Conservation (phyloP, 1,140 invertebrate species). For the Hypsibius dujardini region DNA sequence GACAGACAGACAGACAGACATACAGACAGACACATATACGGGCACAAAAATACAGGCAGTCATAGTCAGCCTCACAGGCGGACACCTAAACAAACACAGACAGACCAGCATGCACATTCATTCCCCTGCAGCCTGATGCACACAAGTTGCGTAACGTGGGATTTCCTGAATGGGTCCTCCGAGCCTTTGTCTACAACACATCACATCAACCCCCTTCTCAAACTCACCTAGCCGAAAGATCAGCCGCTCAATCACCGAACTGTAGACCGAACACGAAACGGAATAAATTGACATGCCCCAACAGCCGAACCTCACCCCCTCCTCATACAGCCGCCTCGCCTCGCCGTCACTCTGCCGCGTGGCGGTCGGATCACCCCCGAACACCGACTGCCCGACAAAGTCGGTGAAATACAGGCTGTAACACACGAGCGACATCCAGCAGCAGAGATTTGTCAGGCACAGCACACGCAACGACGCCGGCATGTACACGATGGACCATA, state of each 20-base stretch:
- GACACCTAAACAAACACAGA: too few relatives aligned
- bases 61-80: too few relatives aligned
- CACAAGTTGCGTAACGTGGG: too few relatives aligned
- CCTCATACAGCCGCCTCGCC: constrained; percentile 52
- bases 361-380: constrained; percentile 65
- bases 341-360: background rate
- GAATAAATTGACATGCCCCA: constrained; percentile 95
- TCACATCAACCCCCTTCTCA: background rate
- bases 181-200: too few relatives aligned
- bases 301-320: constrained; percentile 78
- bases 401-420: constrained; percentile 93
- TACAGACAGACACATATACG: too few relatives aligned
- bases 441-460: constrained; percentile 82
- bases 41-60: too few relatives aligned
- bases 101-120: too few relatives aligned
- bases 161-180: too few relatives aligned
- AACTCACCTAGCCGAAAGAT: constrained; percentile 58
- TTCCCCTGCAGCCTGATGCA: too few relatives aligned
- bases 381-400: constrained; percentile 89
- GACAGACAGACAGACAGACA: too few relatives aligned
- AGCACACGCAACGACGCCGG: constrained; percentile 63
- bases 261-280: constrained; percentile 77
- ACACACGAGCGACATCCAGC: constrained; percentile 92
- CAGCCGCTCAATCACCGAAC: constrained; percentile 64
- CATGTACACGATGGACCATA: constrained; percentile 73